A percentile compares a stretch with the other conserved stretches of the same genome.
These are phyloP conservation scores for Tyto alba DNA, from an alignment of 2,113 vertebrate genomes.

Conservation along the genomic window DNA sequence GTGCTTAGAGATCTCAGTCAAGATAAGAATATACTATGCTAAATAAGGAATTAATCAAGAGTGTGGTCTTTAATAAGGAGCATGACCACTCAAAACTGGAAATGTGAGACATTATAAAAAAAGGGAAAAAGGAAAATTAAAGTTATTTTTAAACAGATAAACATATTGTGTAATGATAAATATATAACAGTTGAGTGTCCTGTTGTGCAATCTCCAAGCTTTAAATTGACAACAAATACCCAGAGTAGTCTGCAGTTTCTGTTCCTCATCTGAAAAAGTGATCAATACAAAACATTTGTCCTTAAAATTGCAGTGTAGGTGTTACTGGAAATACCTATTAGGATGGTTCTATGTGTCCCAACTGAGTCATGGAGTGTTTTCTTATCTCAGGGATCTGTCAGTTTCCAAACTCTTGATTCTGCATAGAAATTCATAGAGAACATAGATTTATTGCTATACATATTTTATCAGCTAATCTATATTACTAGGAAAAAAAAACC, in stretches of 20 bases:
- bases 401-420: not conserved
- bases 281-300: not conserved
- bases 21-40: not conserved
- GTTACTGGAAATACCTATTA: not conserved
- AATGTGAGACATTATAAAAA: not conserved
- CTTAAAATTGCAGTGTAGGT: not conserved
- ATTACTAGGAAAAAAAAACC: not conserved
- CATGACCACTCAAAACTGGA: not conserved
- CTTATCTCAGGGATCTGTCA: not conserved
- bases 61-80: not conserved
- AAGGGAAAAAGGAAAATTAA: not conserved
- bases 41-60: not conserved
- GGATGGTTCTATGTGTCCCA: not conserved
- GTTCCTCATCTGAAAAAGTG: not conserved
- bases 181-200: not conserved
- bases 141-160: not conserved
- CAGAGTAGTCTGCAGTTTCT: not conserved
- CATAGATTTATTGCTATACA: not conserved
- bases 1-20: not conserved
- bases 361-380: not conserved
- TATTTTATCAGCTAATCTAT: not conserved
- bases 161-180: not conserved
- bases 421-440: not conserved
- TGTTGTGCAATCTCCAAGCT: not conserved
- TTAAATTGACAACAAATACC: not conserved